A percentile compares a stretch with the other conserved stretches of the same genome.
Conservation (phyloP, 2,888 invertebrate species). For the Synanthedon tipuliformis region DNA sequence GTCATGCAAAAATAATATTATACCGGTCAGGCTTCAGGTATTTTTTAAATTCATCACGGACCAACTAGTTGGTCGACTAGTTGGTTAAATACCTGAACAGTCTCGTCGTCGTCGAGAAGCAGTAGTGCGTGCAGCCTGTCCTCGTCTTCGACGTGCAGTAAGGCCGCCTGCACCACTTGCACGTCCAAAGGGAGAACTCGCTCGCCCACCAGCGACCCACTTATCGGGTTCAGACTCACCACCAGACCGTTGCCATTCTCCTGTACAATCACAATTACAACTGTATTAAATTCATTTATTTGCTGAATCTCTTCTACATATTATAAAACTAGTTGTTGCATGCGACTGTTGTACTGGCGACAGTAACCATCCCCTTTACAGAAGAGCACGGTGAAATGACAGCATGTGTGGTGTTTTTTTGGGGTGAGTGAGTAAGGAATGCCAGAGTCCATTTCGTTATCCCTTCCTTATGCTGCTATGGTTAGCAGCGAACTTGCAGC, state of each 20-base stretch:
- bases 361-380: no score
- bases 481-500: no score
- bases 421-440: no score
- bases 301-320: no score
- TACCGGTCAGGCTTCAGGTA: no score
- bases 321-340: no score
- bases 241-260: conserved; percentile 76
- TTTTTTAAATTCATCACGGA: no score
- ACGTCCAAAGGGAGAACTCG: conserved; percentile 70
- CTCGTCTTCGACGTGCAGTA: conserved; percentile 77
- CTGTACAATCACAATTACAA: conserved; percentile 32
- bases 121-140: conserved; percentile 84
- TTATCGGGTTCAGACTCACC: conserved; percentile 90
- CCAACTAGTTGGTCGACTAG: no score
- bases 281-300: not conserved
- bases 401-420: no score
- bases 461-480: not conserved
- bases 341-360: no score
- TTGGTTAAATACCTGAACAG: conserved; percentile 66
- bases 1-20: no score
- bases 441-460: not conserved
- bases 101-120: conserved; percentile 75
- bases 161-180: conserved; percentile 79
- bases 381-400: no score
- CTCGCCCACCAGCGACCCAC: conserved; percentile 75